Evolutionary conservation across 2,113 vertebrate species (phyloP), one percentile per base, ranked within the genome.

Genomic region (Murina feae): DNA sequence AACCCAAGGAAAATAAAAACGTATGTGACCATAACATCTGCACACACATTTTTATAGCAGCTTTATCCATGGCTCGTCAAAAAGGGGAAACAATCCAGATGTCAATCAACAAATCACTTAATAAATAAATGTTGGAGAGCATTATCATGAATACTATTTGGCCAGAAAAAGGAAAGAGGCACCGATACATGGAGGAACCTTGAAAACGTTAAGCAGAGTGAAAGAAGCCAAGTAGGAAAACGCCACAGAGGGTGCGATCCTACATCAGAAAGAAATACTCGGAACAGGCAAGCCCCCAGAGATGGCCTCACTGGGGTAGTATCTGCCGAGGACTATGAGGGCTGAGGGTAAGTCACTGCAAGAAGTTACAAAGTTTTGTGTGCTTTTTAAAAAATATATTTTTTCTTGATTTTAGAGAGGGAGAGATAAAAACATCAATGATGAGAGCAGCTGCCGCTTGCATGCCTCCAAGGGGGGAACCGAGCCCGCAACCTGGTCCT

Each of bases 171-270:
- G 7, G 6, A 35, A 16, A 0, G 1, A 49, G 30, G 14, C 17
- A 8, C 37, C 2, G 9, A 28, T 18, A 20, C 0, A 0, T 5
- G 4, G 39, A 11, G 2, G 13, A 75, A 72, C 10, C 13, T n/a
- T 65, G 37, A 81, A 69, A 71, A 71, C 2, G 16, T 18, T 6
- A 35, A 1, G 9, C 35, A 21, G 4, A n/a, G 28, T 49, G 39
- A 68, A 60, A 84, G 30, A 87, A 28, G 4, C 8, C 23, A 2
- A 47, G 25, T 14, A 18, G 28, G 5, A 10, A 51, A 58, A 53
- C 2, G 30, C 4, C 21, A n/a, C 12, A 9, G 10, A 60, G 37
- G 18, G 4, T 10, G 18, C 13, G 17, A 55, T 7, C 28, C 18
- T 30, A 3, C 44, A 16, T 71, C 4, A 17, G 42, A 28, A 21